A percentile compares a stretch with the other conserved stretches of the same genome.
Conservation (phyloP, 2,888 invertebrate genomes). For the Uropetala carovei region DNA sequence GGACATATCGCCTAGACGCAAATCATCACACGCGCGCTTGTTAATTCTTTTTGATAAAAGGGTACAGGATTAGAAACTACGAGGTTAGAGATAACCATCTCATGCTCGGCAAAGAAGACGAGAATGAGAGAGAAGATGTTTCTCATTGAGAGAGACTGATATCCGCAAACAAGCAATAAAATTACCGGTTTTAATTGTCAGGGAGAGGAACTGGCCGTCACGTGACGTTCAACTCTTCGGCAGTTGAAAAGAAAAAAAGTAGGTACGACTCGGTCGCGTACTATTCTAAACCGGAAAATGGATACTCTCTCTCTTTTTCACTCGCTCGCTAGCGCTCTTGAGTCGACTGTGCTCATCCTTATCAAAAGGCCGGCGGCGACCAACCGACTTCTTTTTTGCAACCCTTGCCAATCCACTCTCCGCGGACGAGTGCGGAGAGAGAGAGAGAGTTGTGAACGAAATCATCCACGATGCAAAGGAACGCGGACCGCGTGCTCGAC, state of each 20-base stretch:
- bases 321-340: too few species aligned
- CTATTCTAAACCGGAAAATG: conserved; percentile 50
- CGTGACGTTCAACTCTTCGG: background rate
- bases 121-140: conserved; percentile 10
- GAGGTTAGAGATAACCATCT: background rate
- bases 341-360: background rate
- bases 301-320: background rate
- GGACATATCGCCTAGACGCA: too few species aligned
- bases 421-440: background rate
- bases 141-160: conserved; percentile 37
- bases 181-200: conserved; percentile 53
- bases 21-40: background rate
- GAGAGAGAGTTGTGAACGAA: background rate
- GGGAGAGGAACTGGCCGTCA: conserved; percentile 31
- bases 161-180: conserved; percentile 63
- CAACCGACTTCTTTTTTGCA: conserved; percentile 43
- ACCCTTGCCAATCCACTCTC: conserved; percentile 47
- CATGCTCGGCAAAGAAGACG: background rate
- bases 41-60: background rate
- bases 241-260: background rate
- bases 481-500: background rate
- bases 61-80: background rate
- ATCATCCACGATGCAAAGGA: background rate
- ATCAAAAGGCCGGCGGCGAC: conserved; percentile 22
- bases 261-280: background rate